Evolutionary conservation across 2,113 vertebrate species (phyloP).

Genomic region (Quiscalus mexicanus): DNA sequence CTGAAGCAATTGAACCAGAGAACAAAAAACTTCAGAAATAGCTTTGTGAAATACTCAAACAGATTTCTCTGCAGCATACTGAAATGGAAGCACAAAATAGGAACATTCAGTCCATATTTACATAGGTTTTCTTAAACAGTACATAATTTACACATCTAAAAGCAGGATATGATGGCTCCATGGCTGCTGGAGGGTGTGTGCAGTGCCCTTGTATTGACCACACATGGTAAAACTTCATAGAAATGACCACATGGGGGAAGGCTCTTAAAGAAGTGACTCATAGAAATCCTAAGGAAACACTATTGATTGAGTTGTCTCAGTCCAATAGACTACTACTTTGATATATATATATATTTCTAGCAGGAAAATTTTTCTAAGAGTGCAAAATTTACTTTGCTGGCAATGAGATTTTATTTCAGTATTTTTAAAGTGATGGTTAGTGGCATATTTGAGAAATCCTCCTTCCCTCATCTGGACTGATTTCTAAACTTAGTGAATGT

Average conservation of each 20-base stretch:
- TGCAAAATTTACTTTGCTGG: neutral
- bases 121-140: neutral
- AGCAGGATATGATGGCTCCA: neutral
- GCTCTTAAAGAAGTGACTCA: neutral
- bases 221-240: neutral
- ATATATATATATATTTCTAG: neutral
- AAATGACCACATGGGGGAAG: neutral
- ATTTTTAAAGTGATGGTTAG: neutral
- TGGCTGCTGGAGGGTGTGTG: neutral
- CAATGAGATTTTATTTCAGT: neutral
- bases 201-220: neutral
- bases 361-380: neutral
- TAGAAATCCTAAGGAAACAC: neutral
- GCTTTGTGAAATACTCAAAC: neutral
- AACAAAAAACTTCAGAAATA: neutral
- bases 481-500: neutral
- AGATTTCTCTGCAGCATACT: neutral
- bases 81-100: neutral
- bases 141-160: neutral
- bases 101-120: neutral
- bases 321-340: neutral
- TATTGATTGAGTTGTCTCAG: neutral
- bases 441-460: neutral
- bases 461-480: neutral
- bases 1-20: neutral